Evolutionary conservation across 2,797 vertebrate genomes (phyloP).

Genomic region (Xyrichtys novacula): DNA sequence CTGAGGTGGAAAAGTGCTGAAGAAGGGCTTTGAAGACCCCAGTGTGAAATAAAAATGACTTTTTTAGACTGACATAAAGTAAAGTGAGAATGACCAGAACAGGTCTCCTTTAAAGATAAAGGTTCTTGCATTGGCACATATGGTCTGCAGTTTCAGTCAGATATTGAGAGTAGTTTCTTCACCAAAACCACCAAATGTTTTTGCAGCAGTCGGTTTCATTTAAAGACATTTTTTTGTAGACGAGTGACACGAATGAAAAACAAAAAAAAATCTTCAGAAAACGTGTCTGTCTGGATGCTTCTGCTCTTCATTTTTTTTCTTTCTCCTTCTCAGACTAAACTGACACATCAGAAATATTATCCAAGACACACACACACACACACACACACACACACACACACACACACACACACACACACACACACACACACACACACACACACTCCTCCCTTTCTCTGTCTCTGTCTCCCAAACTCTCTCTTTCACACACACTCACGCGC

Average conservation of each 20-base stretch:
- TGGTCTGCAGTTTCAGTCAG: too few relatives aligned
- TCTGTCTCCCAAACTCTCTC: neutral
- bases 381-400: too few relatives aligned
- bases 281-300: neutral
- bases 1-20: too few relatives aligned
- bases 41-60: too few relatives aligned
- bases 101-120: too few relatives aligned
- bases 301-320: neutral
- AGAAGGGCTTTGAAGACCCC: too few relatives aligned
- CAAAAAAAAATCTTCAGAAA: neutral
- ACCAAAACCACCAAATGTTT: neutral
- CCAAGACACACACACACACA: slow-evolving; percentile 25
- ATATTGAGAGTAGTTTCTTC: neutral
- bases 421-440: slow-evolving; percentile 24
- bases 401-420: too few relatives aligned
- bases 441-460: slow-evolving; percentile 4
- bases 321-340: slow-evolving; percentile 7
- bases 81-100: too few relatives aligned
- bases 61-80: too few relatives aligned
- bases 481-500: slow-evolving; percentile 13
- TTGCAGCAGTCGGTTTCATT: neutral
- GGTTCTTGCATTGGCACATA: too few relatives aligned
- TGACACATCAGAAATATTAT: slow-evolving; percentile 30
- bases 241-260: neutral
- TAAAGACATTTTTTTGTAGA: neutral